Base-by-base conservation (phyloP, 2,797 vertebrate genomes). In the Jordanella pulchra region DNA sequence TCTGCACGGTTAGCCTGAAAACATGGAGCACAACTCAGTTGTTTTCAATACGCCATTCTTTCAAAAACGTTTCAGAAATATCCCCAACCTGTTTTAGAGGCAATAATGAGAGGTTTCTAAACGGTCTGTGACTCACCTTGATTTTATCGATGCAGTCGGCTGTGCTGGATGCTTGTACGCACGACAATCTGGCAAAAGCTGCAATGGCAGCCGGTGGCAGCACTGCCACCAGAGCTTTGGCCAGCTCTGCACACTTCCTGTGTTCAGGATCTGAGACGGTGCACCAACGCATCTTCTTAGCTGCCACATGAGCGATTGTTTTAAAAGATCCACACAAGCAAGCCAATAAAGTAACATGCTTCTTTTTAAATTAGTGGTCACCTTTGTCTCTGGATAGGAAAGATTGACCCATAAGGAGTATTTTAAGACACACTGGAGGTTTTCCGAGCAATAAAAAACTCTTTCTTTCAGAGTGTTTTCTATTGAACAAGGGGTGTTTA, bases 231-330 rank as follows among this genome's bases (percentile, higher is more conserved):
- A 97, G 92, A 0, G 93, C 93, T 82, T 96, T 96, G 30, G 95
- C 93, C 21, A 98, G 87, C 23, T 97, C 95, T 27, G 96, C 96
- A 87, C 97, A 98, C 82, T 97, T 98, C 69, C 89, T 96, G 87
- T 97, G 96, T 39, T 98, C 97, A 3, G 90, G 85, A 65, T 96
- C 95, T 0, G 97, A 98, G 55, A 97, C 91, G 0, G 95, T 95
- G 90, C 97, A 98, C 97, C 96, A 98, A 12, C 96, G 95, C 76
- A 94, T 95, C 85, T 98, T 98, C 89, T 97, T 98, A n/a, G 94
- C 97, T 98, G 64, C 65, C 72, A 64, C n/a, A 30, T 18, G 63
- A 70, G 7, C 6, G 69, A 21, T 3, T 65, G 12, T 45, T 50
- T 28, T 30, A 44, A 55, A 2, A 35, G 47, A 21, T 56, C 72